Evolutionary conservation across 2,113 vertebrate genomes (phyloP), one percentile per base, ranked within the genome.

Genomic region (Deroptyus accipitrinus): DNA sequence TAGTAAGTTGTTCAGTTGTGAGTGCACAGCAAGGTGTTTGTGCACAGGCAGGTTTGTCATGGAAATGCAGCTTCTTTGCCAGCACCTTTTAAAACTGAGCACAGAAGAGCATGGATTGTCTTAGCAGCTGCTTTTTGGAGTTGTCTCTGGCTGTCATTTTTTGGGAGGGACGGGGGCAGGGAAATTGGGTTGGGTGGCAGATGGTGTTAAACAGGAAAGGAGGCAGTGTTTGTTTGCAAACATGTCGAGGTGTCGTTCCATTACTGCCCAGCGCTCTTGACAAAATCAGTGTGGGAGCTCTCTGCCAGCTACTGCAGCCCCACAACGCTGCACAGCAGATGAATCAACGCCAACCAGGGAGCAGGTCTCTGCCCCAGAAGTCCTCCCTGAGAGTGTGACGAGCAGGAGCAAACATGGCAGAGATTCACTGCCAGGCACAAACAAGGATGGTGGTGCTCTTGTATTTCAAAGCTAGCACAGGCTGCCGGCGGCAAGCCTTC

Each of bases 181-280:
- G 88, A 92, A 89, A 92, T 87, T 66, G 92, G 95, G 59, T 89
- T 94, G 88, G 83, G 83, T 94, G 96, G 92, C 96, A 97, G 95
- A 97, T 96, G 96, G 96, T 69, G 92, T 88, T 90, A 94, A 96
- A 95, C 93, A 96, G 95, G 96, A 97, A 96, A 90, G 74, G 92
- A 97, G 91, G 92, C 94, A 92, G 86, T 95, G 95, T 96, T 96
- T 97, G 96, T 97, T 97, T 97, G 95, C 96, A 97, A 93, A 97
- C 95, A 96, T 1, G 44, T 49, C 2, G 94, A 97, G 91, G 96
- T 96, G 96, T 96, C 88, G 14, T 86, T 97, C 96, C 94, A 94
- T 96, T 97, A 96, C 94, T 96, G 94, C 96, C 96, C 94, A 14
- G 94, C 77, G 5, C 74, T 93, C 69, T 86, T 51, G 77, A 96